A percentile compares a stretch with the other conserved stretches of the same genome.
Conservation (phyloP, 2,888 invertebrate species). For the Epinotia ramella region DNA sequence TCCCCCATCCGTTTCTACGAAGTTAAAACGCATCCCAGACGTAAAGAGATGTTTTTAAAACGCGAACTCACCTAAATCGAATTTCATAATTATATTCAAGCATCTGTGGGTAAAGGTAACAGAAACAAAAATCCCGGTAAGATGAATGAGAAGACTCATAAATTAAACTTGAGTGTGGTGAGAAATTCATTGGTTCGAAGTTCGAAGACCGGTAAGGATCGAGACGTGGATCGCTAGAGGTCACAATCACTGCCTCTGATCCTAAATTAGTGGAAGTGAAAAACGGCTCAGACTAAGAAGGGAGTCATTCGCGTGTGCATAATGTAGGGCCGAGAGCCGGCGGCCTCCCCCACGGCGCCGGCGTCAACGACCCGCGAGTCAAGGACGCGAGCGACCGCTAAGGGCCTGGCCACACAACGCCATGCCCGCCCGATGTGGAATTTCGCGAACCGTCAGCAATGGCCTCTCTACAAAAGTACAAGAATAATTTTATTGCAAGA, state of each 20-base stretch:
- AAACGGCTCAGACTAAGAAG: conserved; percentile 46
- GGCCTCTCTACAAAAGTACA: neutral
- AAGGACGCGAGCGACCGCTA: conserved; percentile 70
- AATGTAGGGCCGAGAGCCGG: conserved; percentile 65
- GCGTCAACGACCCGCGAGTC: conserved; percentile 77
- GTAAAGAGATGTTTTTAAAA: conserved; percentile 2
- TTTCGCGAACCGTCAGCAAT: conserved; percentile 17
- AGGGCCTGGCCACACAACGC: conserved; percentile 55
- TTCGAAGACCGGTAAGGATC: conserved; percentile 21
- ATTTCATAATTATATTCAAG: neutral
- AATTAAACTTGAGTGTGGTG: conserved; percentile 7
- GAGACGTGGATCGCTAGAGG: conserved; percentile 41
- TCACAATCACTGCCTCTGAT: conserved; percentile 44
- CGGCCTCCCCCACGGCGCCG: conserved; percentile 68
- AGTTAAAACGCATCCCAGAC: conserved; percentile 29
- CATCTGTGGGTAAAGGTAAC: too few relatives aligned
- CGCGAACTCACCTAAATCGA: neutral
- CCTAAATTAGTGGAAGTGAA: conserved; percentile 45
- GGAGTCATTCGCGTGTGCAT: conserved; percentile 70
- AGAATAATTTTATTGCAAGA: neutral
- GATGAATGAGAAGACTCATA: neutral
- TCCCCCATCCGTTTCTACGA: conserved; percentile 17
- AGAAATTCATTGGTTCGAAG: conserved; percentile 35
- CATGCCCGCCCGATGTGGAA: conserved; percentile 45
- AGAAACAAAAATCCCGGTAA: neutral